A percentile compares a stretch with the other conserved stretches of the same genome.
Evolutionary conservation across 1,140 invertebrate genomes (phyloP).

Genomic region (Leptinotarsa lineolata): DNA sequence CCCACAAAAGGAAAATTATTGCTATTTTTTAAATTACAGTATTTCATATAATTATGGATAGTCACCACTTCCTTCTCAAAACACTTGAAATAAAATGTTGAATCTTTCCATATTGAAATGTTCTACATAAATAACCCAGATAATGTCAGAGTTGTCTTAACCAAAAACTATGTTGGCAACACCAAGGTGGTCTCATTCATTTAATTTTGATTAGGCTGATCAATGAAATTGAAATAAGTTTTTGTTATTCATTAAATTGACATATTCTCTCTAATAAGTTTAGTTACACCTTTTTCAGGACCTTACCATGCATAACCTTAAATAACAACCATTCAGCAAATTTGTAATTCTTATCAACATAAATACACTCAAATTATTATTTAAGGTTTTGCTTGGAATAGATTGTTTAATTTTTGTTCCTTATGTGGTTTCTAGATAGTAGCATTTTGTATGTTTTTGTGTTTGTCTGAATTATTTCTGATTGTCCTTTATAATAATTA

Average conservation of each 20-base stretch:
- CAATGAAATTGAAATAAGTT: not conserved
- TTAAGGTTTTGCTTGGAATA: not conserved
- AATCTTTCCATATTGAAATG: too few relatives aligned
- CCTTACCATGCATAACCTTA: not conserved
- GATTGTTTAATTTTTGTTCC: not conserved
- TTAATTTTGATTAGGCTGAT: too few relatives aligned
- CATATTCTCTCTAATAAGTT: not conserved
- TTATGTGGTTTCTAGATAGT: not conserved
- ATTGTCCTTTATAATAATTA: not conserved
- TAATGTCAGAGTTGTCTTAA: too few relatives aligned
- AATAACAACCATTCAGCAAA: not conserved
- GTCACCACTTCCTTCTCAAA: too few relatives aligned
- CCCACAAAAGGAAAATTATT: too few relatives aligned
- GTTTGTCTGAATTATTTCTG: not conserved
- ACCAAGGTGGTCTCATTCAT: too few relatives aligned
- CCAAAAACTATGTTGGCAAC: too few relatives aligned
- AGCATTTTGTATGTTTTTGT: conserved; percentile 3
- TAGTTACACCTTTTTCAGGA: conserved; percentile 2
- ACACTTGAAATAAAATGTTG: too few relatives aligned
- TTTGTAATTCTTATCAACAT: not conserved
- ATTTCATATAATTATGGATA: too few relatives aligned
- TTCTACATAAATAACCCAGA: too few relatives aligned
- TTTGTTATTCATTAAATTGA: not conserved
- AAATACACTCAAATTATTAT: not conserved
- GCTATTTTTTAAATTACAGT: too few relatives aligned